Percentiles rank a stretch among this genome's conserved stretches.
Conservation (phyloP, 2,888 invertebrate species). For the Trissonchulus sp. region DNA sequence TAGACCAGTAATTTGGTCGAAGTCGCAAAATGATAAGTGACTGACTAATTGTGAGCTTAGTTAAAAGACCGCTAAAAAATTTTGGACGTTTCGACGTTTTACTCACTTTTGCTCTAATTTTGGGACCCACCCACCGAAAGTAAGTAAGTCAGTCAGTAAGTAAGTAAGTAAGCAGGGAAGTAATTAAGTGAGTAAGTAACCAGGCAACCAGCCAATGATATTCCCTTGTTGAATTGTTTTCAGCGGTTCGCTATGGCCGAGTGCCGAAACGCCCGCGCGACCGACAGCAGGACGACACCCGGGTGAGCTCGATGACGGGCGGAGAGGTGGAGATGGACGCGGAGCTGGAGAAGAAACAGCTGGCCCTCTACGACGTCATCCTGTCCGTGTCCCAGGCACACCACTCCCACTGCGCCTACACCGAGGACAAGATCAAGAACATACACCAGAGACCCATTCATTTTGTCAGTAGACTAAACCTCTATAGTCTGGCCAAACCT, state of each 20-base stretch:
- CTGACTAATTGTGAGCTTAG: no score
- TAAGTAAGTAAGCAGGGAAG: no score
- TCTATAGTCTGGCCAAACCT: no score
- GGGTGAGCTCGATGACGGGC: slow-evolving; percentile 27
- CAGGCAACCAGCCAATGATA: no score
- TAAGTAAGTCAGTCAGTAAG: no score
- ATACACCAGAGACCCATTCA: slow-evolving; percentile 66
- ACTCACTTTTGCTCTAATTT: no score
- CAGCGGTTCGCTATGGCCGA: slow-evolving; percentile 90
- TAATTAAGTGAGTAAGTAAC: no score
- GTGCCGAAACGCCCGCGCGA: slow-evolving; percentile 88
- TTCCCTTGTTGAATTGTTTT: slow-evolving; percentile 48
- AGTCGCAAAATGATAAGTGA: no score
- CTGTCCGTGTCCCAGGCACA: slow-evolving; percentile 73
- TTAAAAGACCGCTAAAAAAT: no score
- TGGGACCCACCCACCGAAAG: no score
- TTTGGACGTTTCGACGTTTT: no score
- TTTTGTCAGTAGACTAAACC: slow-evolving; percentile 59
- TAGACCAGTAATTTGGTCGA: no score
- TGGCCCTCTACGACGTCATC: slow-evolving; percentile 72
- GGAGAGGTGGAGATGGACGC: slow-evolving; percentile 23
- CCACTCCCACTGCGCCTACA: slow-evolving; percentile 77
- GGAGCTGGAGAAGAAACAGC: slow-evolving; percentile 50
- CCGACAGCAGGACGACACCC: slow-evolving; percentile 57
- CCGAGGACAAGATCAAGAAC: slow-evolving; percentile 70